Evolutionary conservation across 2,888 invertebrate genomes (phyloP), one percentile per base, ranked within the genome.

Genomic region (Caenorhabditis drosophilae): DNA sequence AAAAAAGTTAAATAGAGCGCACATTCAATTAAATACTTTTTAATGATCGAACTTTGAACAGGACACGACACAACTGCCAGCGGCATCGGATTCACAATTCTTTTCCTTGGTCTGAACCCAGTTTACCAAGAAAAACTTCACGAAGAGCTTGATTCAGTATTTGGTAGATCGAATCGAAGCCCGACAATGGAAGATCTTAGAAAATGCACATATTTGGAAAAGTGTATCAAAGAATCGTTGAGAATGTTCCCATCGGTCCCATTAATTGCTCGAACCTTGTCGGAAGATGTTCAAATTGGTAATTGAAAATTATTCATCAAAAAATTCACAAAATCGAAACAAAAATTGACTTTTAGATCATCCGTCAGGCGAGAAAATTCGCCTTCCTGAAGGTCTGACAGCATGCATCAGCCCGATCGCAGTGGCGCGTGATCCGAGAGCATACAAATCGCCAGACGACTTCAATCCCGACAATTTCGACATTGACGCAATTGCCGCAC

Each of bases 381-480:
- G 59, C 2, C 61, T 80, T 18, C 83, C 84, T 0, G 77, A 81
- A 38, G 84, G 84, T 4, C 68, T 82, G 9, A 78, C 83, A 4
- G 77, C 74, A 0, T 64, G 76, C 46, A 61, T 79, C 3, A 59
- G 72, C 0, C 77, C 80, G 2, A 69, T 79, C 4, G 78, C 78
- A 16, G 71, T 84, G 7, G 85, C 86, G 55, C 67, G 82, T 22
- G 83, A 85, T 67, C 72, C 69, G 1, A 60, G 69, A 25, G 52
- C 53, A n/a, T 71, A 55, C 18, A 47, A 35, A 0, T 80, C 85
- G 45, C 85, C 85, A 1, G 81, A 84, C 15, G 73, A 42, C 27
- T 86, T 84, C 74, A 82, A 85, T 57, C 86, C 86, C 0, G 84
- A 85, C 47, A 76, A 85, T 50, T 86, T 86, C 70, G 63, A 82